Evolutionary conservation across 2,797 vertebrate species (phyloP), one percentile per base, ranked within the genome.

Genomic region (Pseudopleuronectes americanus): DNA sequence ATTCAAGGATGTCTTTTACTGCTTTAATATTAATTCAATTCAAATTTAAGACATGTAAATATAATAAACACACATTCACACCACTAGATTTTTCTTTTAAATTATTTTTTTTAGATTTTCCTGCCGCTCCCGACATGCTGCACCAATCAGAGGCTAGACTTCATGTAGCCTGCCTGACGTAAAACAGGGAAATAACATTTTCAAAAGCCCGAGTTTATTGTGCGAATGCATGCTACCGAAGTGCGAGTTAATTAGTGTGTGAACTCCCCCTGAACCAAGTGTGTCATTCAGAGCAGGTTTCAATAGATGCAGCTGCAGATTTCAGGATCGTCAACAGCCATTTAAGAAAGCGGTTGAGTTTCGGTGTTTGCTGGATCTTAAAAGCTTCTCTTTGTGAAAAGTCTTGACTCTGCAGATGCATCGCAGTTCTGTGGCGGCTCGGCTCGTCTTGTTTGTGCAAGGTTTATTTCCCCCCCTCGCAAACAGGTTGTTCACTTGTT

Each of bases 401-500:
- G 43, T 45, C 43, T 45, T 48, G 41, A 43, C 41, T 43, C 13
- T 43, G 13, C 16, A 65, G 58, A 74, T 21, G 69, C 55, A 74
- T 74, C 45, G 77, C 69, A 59, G 62, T 63, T 64, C 24, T 41
- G 52, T 23, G 12, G 59, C 8, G 26, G 56, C 63, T 72, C 14
- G 64, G 74, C 71, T 68, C 1, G 13, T 61, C 67, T 70, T 75
- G 66, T 84, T 85, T 88, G 80, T 72, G 72, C 53, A 45, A 76
- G 77, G 72, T 77, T 85, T 81, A 76, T 71, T 85, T 76, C 41
- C 38, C 77, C 38, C 77, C 51, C 71, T 58, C 14, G 47, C 4
- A 13, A 79, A 79, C 85, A 83, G 83, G 87, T 87, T 86, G 81
- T 84, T 85, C 58, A 70, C 57, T 48, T 56, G 13, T 79, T 75